Base-by-base conservation (phyloP, 2,888 invertebrate genomes). In the Cepaea hortensis region DNA sequence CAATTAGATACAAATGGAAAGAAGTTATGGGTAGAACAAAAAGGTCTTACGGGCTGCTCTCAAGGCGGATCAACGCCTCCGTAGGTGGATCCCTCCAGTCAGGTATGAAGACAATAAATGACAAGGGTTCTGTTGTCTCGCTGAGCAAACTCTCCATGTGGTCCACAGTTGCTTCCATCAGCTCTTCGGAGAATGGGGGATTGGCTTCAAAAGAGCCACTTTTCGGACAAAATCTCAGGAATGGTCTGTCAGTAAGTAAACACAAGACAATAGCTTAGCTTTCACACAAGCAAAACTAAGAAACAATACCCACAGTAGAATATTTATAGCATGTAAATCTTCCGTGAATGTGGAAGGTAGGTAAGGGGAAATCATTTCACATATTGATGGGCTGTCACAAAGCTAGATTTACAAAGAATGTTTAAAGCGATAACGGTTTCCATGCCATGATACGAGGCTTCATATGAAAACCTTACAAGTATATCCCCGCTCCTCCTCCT, bases 141-240 rank as follows among this genome's bases (percentile, higher is more conserved):
- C 96, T 96, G 87, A 99, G 95, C 87, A 98, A 95, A 88, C 97
- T 96, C 95, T 99, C 98, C 95, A 98, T 97, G 95, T 98, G 98
- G 90, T 97, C 96, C 86, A 99, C 96, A 93, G 97, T 96, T 9
- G 98, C 97, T 94, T 98, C 98, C 96, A 98, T 96, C 79, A 99
- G 95, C 94, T 98, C 98, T 94, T 98, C 98, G 91, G 94, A 97
- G 94, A 97, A 97, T 0, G 99, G 99, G 85, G 98, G 98, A 95
- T 98, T 97, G 70, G 97, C 98, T 95, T 98, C 97, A 95, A 99
- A 97, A 15, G 98, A 99, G 0, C 99, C 99, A 87, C 97, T 97
- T 35, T 98, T 96, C 1, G 98, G 98, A 94, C 97, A 97, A 93
- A 98, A 96, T 93, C 98, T 97, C 92, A 98, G 95, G 93, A 99